phyloP scores from a whole-genome alignment of 2,888 invertebrate species.

The Miltochrista miniata region DNA sequence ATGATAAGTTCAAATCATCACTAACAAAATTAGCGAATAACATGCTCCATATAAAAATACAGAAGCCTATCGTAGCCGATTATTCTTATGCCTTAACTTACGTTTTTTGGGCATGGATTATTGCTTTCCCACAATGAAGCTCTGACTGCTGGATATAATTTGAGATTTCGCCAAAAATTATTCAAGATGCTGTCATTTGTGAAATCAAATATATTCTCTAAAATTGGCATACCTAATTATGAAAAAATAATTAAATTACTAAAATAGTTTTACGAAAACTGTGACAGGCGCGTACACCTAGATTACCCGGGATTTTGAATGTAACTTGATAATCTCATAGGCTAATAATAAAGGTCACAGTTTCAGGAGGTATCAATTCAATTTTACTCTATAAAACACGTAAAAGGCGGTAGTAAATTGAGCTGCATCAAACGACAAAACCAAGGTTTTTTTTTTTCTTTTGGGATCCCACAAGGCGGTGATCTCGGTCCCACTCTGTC shows the following conservation, averaged over 20 bases:
- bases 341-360: slow-evolving; percentile 28
- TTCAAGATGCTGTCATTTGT: slow-evolving; percentile 36
- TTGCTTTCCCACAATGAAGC: slow-evolving; percentile 58
- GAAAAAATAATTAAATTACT: slow-evolving; percentile 61
- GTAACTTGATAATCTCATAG: slow-evolving; percentile 52
- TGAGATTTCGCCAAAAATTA: slow-evolving; percentile 35
- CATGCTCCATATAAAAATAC: no score
- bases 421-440: no score
- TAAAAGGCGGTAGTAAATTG: no score
- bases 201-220: slow-evolving; percentile 60
- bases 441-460: no score
- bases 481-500: no score
- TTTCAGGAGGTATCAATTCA: background rate
- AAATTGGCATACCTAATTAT: slow-evolving; percentile 64
- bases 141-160: slow-evolving; percentile 53
- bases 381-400: no score
- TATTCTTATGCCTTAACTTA: slow-evolving; percentile 41
- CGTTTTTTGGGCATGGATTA: slow-evolving; percentile 55
- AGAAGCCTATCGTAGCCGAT: no score
- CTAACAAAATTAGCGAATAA: no score
- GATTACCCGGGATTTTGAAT: slow-evolving; percentile 60
- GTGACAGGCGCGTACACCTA: slow-evolving; percentile 52
- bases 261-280: slow-evolving; percentile 43
- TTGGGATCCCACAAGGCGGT: no score
- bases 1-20: no score